phyloP scores from a whole-genome alignment of 2,797 vertebrate species.

The Arrhamphus sclerolepis region DNA sequence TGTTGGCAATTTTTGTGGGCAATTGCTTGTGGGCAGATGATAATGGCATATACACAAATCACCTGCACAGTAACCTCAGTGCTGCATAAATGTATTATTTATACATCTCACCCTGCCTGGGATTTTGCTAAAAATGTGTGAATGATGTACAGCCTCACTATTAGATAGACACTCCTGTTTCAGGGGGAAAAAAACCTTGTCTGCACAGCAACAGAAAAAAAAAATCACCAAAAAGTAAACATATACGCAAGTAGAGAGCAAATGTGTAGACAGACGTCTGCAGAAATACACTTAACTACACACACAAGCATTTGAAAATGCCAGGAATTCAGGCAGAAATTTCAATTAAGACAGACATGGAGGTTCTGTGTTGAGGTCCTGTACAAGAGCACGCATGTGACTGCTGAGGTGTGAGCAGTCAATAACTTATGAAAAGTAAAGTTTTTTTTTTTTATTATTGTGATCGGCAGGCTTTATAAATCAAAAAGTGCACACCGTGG shows the following conservation, averaged over 20 bases:
- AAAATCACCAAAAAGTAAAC: background rate
- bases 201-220: background rate
- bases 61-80: conserved; percentile 14
- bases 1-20: conserved; percentile 7
- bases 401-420: background rate
- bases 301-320: background rate
- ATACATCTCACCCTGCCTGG: conserved; percentile 21
- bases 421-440: too few relatives aligned
- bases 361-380: background rate
- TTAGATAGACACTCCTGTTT: conserved; percentile 11
- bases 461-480: too few relatives aligned
- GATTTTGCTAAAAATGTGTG: conserved; percentile 36
- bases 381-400: background rate
- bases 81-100: conserved; percentile 21
- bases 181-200: conserved; percentile 9
- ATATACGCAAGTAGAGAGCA: background rate
- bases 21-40: conserved; percentile 25
- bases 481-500: too few relatives aligned
- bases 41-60: conserved; percentile 13
- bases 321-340: conserved; percentile 3
- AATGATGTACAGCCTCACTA: conserved; percentile 24
- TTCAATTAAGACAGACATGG: background rate
- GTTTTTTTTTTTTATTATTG: too few relatives aligned
- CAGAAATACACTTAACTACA: background rate
- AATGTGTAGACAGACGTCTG: conserved; percentile 2